Evolutionary conservation across 2,797 vertebrate genomes (phyloP).

Genomic region (Morelia viridis): DNA sequence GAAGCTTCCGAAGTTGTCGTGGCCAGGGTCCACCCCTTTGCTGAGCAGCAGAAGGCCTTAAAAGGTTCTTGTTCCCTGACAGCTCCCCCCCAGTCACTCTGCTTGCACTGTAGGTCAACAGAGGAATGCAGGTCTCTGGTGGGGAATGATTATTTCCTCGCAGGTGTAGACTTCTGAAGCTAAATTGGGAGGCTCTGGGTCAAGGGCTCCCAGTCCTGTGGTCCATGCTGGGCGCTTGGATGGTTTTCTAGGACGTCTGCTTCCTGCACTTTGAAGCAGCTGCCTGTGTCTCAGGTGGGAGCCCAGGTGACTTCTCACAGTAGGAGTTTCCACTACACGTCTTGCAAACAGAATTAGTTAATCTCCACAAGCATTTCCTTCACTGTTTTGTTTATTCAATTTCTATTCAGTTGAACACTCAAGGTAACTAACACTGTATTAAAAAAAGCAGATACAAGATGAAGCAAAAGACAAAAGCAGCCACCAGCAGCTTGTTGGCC

Average conservation of each 20-base stretch:
- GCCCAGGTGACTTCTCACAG: not conserved
- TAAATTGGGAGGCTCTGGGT: not conserved
- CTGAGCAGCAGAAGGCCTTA: not conserved
- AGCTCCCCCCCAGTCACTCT: not conserved
- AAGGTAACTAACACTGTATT: too few relatives aligned
- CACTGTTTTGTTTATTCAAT: too few relatives aligned
- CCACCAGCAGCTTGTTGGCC: conserved; percentile 74
- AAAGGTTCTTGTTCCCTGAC: not conserved
- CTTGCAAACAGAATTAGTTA: not conserved
- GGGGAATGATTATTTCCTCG: not conserved
- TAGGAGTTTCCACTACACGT: not conserved
- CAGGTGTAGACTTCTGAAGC: not conserved
- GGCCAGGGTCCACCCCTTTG: not conserved
- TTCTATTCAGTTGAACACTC: too few relatives aligned
- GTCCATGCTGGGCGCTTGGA: not conserved
- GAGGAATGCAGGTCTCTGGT: not conserved
- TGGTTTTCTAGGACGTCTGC: not conserved
- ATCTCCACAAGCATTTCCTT: not conserved
- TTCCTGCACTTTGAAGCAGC: not conserved
- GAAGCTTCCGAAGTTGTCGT: not conserved
- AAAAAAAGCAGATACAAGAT: too few relatives aligned
- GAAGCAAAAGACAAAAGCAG: not conserved
- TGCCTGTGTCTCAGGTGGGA: not conserved
- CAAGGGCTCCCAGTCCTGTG: not conserved
- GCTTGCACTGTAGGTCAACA: not conserved